Evolutionary conservation across 1,140 invertebrate species (phyloP), one percentile per base, ranked within the genome.

Genomic region (Atta texana): DNA sequence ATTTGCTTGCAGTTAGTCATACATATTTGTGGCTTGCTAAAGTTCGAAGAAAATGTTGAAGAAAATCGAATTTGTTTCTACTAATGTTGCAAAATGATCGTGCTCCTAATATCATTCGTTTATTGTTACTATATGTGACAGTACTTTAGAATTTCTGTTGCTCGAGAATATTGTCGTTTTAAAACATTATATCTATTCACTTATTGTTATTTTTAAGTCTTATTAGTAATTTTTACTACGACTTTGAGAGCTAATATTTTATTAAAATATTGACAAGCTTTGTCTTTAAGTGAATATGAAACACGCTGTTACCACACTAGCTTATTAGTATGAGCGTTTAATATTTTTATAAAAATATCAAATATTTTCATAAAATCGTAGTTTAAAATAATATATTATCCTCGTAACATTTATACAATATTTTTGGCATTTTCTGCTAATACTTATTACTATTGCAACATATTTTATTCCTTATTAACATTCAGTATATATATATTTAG

Each of bases 301-400:
- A 53, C 12, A n/a, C 6, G 10, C 31, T 39, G 14, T 61, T 59
- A 39, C 3, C 5, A n/a, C 21, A 49, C 21, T 18, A 63, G 8
- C 2, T 61, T 44, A 63, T 14, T 31, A 31, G 2, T 31, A 31
- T 31, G 3, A 31, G 28, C 28, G 24, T 49, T 49, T 64, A 49
- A 12, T 34, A 39, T 64, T 34, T 61, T 44, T 18, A 49, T 12
- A n/a, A 31, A 8, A 10, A 77, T 16, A 77, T 49, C 16, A 44
- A 77, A 4, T 76, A 39, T 59, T 59, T 63, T 49, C 18, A 63
- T 77, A 34, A 72, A 72, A 53, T 28, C 7, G 14, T 12, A 75
- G n/a, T 63, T 77, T 63, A 63, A 44, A 61, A 44, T 77, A 77
- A 64, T 49, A 49, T 63, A 77, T 63, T 63, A 64, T n/a, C 8